phyloP scores from a whole-genome alignment of 2,797 vertebrate genomes.

The Ctenosaura bakeri region DNA sequence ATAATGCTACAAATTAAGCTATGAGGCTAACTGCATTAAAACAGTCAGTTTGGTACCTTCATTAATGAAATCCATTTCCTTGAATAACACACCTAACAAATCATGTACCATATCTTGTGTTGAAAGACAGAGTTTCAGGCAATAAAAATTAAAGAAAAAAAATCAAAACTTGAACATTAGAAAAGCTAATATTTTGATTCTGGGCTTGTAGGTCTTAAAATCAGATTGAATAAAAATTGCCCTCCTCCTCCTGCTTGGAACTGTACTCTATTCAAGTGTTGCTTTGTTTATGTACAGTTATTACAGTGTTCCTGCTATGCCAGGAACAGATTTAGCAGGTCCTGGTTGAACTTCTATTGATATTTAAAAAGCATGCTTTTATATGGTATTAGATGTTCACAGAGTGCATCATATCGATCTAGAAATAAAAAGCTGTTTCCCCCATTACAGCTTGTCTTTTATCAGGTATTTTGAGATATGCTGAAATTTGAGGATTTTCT shows the following conservation, averaged over 20 bases:
- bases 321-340: conserved; percentile 77
- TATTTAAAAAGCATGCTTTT: conserved; percentile 81
- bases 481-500: conserved; percentile 70
- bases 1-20: background rate
- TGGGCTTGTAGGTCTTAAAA: conserved; percentile 32
- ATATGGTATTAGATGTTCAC: conserved; percentile 73
- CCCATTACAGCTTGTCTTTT: conserved; percentile 73
- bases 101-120: conserved; percentile 30
- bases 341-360: conserved; percentile 75
- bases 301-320: conserved; percentile 75
- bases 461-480: conserved; percentile 76
- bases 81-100: conserved; percentile 59
- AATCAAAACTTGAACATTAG: conserved; percentile 49
- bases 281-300: conserved; percentile 69
- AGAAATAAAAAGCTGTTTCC: conserved; percentile 77
- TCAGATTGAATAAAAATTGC: conserved; percentile 48
- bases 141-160: conserved; percentile 36
- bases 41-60: conserved; percentile 55
- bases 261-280: conserved; percentile 69
- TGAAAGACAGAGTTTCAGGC: conserved; percentile 61
- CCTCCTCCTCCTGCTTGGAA: conserved; percentile 57
- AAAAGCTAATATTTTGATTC: conserved; percentile 38
- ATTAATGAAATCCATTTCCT: conserved; percentile 50
- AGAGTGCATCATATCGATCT: conserved; percentile 84
- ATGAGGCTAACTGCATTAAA: background rate